Evolutionary conservation across 2,113 vertebrate species (phyloP).

Genomic region (Polypterus senegalus): DNA sequence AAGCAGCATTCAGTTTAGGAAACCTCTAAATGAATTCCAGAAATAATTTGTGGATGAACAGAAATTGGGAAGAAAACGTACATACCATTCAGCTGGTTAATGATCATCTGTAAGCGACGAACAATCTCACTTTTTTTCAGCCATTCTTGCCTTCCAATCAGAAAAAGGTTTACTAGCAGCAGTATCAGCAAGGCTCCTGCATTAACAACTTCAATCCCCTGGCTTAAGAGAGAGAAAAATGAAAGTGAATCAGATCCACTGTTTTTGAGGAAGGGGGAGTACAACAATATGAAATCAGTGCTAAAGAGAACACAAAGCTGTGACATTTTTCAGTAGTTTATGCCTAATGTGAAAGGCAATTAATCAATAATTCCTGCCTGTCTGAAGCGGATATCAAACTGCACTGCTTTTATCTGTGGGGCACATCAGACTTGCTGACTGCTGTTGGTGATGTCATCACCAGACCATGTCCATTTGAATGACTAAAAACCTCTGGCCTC

Average conservation of each 20-base stretch:
- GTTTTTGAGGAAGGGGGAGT: background rate
- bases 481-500: too few species aligned
- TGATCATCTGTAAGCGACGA: constrained; percentile 66
- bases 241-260: background rate
- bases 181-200: constrained; percentile 71
- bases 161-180: constrained; percentile 73
- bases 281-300: background rate
- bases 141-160: constrained; percentile 71
- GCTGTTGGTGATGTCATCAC: too few species aligned
- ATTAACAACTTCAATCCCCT: constrained; percentile 77
- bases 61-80: background rate
- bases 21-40: too few species aligned
- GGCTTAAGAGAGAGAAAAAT: constrained; percentile 42
- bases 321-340: background rate
- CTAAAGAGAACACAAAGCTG: background rate
- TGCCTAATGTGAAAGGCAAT: background rate
- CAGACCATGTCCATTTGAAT: too few species aligned
- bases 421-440: too few species aligned
- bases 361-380: background rate
- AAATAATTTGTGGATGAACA: too few species aligned
- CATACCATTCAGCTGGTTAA: constrained; percentile 76
- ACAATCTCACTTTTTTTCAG: constrained; percentile 79
- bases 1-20: too few species aligned
- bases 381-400: background rate
- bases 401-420: background rate